Conservation (phyloP, 2,797 vertebrate species). For the Malurus splendens region DNA sequence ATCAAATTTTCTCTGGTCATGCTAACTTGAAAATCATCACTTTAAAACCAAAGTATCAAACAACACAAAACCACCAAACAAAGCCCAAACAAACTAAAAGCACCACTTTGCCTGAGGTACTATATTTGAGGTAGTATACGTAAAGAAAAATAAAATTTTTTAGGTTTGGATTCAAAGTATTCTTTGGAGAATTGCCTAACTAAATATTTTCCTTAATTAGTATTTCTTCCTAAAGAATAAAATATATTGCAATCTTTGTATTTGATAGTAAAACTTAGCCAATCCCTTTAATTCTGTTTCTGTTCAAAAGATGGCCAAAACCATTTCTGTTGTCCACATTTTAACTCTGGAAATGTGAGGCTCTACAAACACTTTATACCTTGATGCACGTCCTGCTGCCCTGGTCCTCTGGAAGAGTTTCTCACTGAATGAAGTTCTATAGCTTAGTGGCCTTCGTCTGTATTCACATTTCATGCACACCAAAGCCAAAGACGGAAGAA, state of each 20-base stretch:
- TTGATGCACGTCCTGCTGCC: constrained; percentile 80
- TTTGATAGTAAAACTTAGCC: not conserved
- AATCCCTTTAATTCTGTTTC: not conserved
- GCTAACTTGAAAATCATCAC: not conserved
- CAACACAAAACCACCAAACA: not conserved
- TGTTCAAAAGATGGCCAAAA: not conserved
- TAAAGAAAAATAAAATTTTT: not conserved
- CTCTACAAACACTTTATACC: constrained; percentile 60
- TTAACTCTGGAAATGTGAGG: not conserved
- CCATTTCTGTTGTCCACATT: not conserved
- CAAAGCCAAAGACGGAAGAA: constrained; percentile 66
- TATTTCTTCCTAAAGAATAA: not conserved
- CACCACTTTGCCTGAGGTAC: not conserved
- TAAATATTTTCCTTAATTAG: not conserved
- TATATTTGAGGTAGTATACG: not conserved
- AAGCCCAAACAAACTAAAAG: not conserved
- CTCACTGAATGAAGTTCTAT: constrained; percentile 86
- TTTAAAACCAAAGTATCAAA: not conserved
- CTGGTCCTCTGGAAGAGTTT: constrained; percentile 91
- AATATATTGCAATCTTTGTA: not conserved
- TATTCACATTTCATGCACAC: constrained; percentile 64
- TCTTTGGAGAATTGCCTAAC: not conserved
- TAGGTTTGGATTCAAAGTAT: not conserved
- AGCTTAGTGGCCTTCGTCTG: constrained; percentile 90
- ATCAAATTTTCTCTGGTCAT: not conserved